Base-by-base conservation (phyloP, 1,140 invertebrate genomes). In the Gonioctena quinquepunctata region DNA sequence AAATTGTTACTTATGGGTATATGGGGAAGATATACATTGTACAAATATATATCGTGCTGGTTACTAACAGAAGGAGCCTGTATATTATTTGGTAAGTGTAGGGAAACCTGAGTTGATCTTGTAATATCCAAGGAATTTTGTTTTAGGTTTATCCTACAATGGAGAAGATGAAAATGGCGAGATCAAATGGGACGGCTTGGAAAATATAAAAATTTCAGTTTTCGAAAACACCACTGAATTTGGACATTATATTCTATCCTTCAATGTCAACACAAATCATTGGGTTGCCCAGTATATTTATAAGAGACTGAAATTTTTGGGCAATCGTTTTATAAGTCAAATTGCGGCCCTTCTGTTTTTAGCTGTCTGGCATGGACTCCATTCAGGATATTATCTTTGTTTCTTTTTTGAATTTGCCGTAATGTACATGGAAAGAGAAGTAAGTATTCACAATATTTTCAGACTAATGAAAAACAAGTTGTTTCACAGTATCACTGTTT, bases 21-120 rank as follows among this genome's bases (percentile, higher is more conserved):
- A 0, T 97, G 94, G 94, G 94, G 91, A 0, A 91, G 95, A 78
- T 86, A 93, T 61, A 88, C 89, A 49, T 83, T 97, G 0, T 95
- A 94, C 79, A 97, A 97, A 83, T 98, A 98, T 77, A 91, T 98
- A 16, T 92, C 92, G 3, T 93, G 92, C 79, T 98, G 96, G 96
- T 85, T 98, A 6, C 85, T 98, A 8, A 89, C 93, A 13, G 94
- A 96, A 87, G 93, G 93, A 79, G 89, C 89, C 67, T 88, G 89
- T 74, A 90, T 89, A 67, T 76, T 87, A 42, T 85, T 88, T 73
- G 89, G 90, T 92, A 83, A 85, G 85, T 79, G 1, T 60, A 13
- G 57, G 3, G 4, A 23, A 63, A 42, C 21, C 11, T 1, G 3
- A 54, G n/a, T 2, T 23, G 22, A 54, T 16, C 50, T 19, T 16